Evolutionary conservation across 2,113 vertebrate species (phyloP).

Genomic region (Pluvianellus socialis): DNA sequence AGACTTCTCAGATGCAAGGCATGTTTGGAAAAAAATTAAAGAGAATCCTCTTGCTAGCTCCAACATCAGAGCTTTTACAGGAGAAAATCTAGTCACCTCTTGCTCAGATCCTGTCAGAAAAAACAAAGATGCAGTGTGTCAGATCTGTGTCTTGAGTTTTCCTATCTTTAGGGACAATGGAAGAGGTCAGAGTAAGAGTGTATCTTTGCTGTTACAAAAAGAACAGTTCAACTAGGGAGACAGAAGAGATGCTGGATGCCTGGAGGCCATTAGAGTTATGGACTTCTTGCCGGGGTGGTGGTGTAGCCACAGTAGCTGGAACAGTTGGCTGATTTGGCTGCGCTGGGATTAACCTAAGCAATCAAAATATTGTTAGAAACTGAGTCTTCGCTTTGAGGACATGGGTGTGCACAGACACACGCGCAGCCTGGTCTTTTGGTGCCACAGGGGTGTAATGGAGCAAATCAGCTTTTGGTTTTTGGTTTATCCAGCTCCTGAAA

Average conservation of each 20-base stretch:
- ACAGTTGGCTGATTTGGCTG: not conserved
- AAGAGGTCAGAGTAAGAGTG: not conserved
- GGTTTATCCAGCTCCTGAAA: not conserved
- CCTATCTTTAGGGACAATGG: not conserved
- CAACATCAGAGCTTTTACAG: not conserved
- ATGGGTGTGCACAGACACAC: not conserved
- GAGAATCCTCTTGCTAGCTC: not conserved
- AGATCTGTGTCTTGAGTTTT: not conserved
- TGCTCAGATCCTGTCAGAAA: not conserved
- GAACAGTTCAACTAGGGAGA: not conserved
- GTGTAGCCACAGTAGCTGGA: not conserved
- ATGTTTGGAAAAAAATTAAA: not conserved
- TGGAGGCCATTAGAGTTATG: not conserved
- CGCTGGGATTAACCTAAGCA: not conserved
- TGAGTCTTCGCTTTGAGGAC: not conserved
- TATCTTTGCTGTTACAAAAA: not conserved
- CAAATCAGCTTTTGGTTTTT: not conserved
- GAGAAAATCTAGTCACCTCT: not conserved
- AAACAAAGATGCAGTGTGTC: not conserved
- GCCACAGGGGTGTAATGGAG: not conserved
- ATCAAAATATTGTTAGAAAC: not conserved
- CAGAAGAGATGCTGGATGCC: not conserved
- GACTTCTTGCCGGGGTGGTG: not conserved
- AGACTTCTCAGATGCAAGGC: not conserved
- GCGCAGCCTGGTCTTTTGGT: not conserved